A percentile compares a stretch with the other conserved stretches of the same genome.
Evolutionary conservation across 2,113 vertebrate species (phyloP).

Genomic region (Paramormyrops kingsleyae): DNA sequence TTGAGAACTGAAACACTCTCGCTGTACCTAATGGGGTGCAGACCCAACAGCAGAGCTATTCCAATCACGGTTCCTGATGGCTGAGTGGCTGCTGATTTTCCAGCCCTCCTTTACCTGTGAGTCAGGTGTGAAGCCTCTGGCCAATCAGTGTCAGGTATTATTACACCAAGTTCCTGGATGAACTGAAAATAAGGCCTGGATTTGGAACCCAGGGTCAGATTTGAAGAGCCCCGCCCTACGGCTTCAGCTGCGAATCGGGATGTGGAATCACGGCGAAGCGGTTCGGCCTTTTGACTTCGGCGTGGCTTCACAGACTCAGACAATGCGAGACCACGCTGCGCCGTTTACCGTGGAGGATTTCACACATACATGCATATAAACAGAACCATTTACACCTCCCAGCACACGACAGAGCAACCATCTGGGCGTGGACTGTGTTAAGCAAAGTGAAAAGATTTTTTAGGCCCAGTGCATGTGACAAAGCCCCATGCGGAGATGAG

Average conservation of each 20-base stretch:
- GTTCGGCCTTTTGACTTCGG: not conserved
- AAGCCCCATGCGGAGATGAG: slow-evolving; percentile 4
- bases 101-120: no score
- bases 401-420: slow-evolving; percentile 10
- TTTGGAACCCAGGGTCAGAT: no score
- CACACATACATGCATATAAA: slow-evolving; percentile 18
- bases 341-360: not conserved
- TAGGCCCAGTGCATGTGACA: slow-evolving; percentile 4
- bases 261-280: not conserved
- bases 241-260: not conserved
- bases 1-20: not conserved
- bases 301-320: not conserved
- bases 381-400: slow-evolving; percentile 14
- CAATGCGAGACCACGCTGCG: not conserved
- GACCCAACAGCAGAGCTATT: no score
- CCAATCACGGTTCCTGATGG: no score
- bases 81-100: no score
- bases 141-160: no score
- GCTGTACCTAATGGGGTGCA: not conserved
- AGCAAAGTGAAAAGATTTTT: slow-evolving; percentile 22
- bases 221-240: no score
- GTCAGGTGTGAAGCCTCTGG: no score
- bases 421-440: slow-evolving; percentile 19
- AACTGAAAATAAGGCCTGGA: no score
- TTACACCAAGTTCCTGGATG: no score